Conservation (phyloP, 2,113 vertebrate genomes). For the Diadophis punctatus region DNA sequence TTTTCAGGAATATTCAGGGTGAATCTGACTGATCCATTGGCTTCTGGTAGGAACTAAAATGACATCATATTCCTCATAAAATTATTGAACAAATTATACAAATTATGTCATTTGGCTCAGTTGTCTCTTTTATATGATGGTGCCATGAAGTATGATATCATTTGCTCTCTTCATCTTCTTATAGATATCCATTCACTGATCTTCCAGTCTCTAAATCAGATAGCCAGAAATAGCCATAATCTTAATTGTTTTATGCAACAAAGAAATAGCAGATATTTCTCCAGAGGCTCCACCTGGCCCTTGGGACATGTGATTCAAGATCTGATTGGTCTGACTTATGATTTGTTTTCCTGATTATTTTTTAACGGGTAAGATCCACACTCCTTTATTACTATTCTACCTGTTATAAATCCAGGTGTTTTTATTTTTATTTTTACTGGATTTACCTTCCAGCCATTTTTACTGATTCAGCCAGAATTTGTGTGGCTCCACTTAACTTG, state of each 20-base stretch:
- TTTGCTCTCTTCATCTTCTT: background rate
- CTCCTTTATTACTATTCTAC: background rate
- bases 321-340: background rate
- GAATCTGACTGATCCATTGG: background rate
- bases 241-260: background rate
- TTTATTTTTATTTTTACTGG: background rate
- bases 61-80: background rate
- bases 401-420: background rate
- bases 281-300: background rate
- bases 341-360: background rate
- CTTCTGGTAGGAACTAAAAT: background rate
- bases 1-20: background rate
- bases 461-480: conserved; percentile 39
- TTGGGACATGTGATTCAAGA: background rate
- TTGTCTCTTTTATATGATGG: background rate
- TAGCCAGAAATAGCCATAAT: background rate
- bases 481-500: conserved; percentile 25
- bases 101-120: background rate
- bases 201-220: background rate
- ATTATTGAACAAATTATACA: background rate
- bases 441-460: background rate
- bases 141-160: background rate
- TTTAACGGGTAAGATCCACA: background rate
- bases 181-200: background rate
- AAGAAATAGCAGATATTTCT: background rate